Conservation (phyloP, 2,888 invertebrate species). For the Dicyrtomina minuta region DNA sequence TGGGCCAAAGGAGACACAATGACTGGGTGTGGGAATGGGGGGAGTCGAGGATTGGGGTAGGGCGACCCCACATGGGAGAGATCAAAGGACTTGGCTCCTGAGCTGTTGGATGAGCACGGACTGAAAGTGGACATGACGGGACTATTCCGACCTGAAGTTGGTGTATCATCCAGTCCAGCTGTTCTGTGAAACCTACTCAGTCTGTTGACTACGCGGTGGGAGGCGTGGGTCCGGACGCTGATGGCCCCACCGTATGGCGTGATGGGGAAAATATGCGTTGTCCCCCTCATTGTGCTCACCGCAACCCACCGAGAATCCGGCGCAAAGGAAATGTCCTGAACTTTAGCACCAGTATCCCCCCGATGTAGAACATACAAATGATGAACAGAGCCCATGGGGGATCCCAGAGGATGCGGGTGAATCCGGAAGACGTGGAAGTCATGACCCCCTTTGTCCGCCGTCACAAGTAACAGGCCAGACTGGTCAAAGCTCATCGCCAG, state of each 20-base stretch:
- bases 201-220: conserved; percentile 89
- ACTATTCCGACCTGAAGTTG: conserved; percentile 69
- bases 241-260: conserved; percentile 93
- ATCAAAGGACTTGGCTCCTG: conserved; percentile 45
- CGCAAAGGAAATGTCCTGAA: conserved; percentile 89
- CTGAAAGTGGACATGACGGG: conserved; percentile 58
- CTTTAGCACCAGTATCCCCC: conserved; percentile 94
- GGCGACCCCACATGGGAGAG: conserved; percentile 48
- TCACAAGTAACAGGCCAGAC: conserved; percentile 83
- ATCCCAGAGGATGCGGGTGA: conserved; percentile 86
- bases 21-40: conserved; percentile 85
- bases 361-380: conserved; percentile 92
- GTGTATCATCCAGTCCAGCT: conserved; percentile 73
- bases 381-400: conserved; percentile 83
- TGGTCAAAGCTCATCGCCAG: conserved; percentile 88
- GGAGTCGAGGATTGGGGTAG: conserved; percentile 78
- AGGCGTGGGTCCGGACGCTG: too few relatives aligned
- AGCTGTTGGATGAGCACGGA: conserved; percentile 21
- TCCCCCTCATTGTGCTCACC: conserved; percentile 90
- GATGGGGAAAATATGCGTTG: conserved; percentile 95
- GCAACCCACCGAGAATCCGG: conserved; percentile 95
- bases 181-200: conserved; percentile 93
- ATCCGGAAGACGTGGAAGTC: conserved; percentile 95
- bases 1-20: conserved; percentile 80
- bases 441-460: conserved; percentile 88